These are phyloP conservation scores for Euplexia lucipara DNA, from an alignment of 2,888 invertebrate species.

Conservation along the genomic window DNA sequence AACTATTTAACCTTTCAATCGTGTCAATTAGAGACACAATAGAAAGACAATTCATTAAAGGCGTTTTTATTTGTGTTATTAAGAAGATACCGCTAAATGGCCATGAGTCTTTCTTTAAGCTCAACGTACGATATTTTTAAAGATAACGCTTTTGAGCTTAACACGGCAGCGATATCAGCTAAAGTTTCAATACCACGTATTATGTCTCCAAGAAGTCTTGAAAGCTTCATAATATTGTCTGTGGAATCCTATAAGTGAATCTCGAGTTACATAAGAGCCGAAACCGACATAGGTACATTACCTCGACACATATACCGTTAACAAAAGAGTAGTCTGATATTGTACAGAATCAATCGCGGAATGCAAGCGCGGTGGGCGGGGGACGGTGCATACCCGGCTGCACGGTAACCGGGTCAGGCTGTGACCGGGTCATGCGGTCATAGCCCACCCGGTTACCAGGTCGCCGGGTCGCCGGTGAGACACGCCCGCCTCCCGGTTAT, in stretches of 20 bases:
- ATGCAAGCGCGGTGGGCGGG: slow-evolving; percentile 72
- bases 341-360: slow-evolving; percentile 78
- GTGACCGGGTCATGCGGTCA: slow-evolving; percentile 85
- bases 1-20: too few relatives aligned
- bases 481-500: slow-evolving; percentile 64
- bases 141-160: too few relatives aligned
- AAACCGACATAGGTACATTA: slow-evolving; percentile 36
- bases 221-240: slow-evolving; percentile 13
- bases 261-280: slow-evolving; percentile 23
- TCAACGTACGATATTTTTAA: too few relatives aligned
- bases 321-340: slow-evolving; percentile 62
- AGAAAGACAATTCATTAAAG: too few relatives aligned
- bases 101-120: too few relatives aligned
- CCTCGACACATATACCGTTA: slow-evolving; percentile 54
- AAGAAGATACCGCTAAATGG: too few relatives aligned
- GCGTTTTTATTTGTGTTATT: too few relatives aligned
- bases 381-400: slow-evolving; percentile 72
- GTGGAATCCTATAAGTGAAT: slow-evolving; percentile 5
- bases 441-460: slow-evolving; percentile 68
- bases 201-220: slow-evolving; percentile 6
- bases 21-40: too few relatives aligned
- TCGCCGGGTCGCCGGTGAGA: slow-evolving; percentile 65
- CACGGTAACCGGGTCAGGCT: slow-evolving; percentile 79
- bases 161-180: too few relatives aligned
- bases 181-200: not conserved